Base-by-base conservation (phyloP, 2,888 invertebrate genomes). In the Piscicola geometra region DNA sequence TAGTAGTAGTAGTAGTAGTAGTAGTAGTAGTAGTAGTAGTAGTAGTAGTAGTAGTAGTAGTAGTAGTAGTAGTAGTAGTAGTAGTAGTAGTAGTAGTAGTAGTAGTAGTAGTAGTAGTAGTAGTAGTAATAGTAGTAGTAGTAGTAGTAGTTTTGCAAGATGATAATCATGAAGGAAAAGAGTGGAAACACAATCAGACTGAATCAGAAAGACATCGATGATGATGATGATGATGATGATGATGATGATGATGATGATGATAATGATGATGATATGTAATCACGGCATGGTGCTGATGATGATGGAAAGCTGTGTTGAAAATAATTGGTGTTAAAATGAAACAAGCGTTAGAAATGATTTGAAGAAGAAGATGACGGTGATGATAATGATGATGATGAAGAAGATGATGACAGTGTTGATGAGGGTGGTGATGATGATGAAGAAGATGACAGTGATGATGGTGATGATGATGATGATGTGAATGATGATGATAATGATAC, bases 31-130 rank as follows among this genome's bases (percentile, higher is more conserved):
- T 67, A 35, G 33, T 67, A 67, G 33, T 67, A 35, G 33, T 67
- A 67, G 33, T 33, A 35, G 33, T 67, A 67, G 33, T 67, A 35
- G 33, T 67, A 67, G 33, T 35, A 35, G 33, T 67, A 67, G 33
- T 67, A 67, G 33, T 67, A 67, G 33, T 67, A 35, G 33, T 67
- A 67, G 33, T 67, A 35, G 33, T 67, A 67, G 25, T 56, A 56
- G 25, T 56, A 56, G 21, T 56, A 56, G 25, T 56, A 56, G 25
- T 56, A 56, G 21, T 56, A 56, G 25, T 56, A 56, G 60, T 56
- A 56, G 21, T 56, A 56, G 25, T 56, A 56, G 25, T 25, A 56
- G 25, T 25, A 56, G 25, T 21, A n/a, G 25, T 25, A 56, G 21
- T 56, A 21, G 25, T 56, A 56, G 25, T n/a, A 56, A n/a, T 41